Conservation (phyloP, 2,113 vertebrate genomes). For the Ammospiza nelsoni region DNA sequence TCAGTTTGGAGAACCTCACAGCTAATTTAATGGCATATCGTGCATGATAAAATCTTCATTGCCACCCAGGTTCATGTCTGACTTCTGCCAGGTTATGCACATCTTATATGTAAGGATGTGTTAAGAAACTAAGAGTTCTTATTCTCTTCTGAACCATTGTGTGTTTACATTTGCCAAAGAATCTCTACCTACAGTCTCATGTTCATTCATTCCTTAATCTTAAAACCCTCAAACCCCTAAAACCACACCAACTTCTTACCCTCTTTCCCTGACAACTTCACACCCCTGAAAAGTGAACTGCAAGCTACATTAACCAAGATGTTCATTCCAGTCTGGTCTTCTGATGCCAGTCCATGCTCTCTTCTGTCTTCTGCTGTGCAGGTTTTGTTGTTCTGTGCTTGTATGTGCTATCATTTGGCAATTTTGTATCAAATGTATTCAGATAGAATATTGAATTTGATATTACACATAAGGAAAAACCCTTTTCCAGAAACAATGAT, state of each 20-base stretch:
- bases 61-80: neutral
- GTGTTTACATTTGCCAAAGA: neutral
- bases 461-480: neutral
- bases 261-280: accelerated
- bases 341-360: neutral
- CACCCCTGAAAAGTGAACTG: neutral
- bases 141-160: neutral
- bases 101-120: neutral
- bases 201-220: neutral
- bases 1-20: neutral
- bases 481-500: neutral
- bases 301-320: neutral
- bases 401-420: neutral
- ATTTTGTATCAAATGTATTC: neutral
- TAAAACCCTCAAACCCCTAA: accelerated
- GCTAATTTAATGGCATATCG: neutral
- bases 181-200: neutral
- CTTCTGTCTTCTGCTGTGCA: neutral
- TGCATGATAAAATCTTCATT: neutral
- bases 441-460: neutral
- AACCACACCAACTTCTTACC: neutral
- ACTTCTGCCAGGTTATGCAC: neutral
- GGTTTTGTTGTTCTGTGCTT: neutral
- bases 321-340: neutral
- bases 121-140: neutral